Conservation (phyloP, 2,113 vertebrate species). For the Casuarius casuarius region DNA sequence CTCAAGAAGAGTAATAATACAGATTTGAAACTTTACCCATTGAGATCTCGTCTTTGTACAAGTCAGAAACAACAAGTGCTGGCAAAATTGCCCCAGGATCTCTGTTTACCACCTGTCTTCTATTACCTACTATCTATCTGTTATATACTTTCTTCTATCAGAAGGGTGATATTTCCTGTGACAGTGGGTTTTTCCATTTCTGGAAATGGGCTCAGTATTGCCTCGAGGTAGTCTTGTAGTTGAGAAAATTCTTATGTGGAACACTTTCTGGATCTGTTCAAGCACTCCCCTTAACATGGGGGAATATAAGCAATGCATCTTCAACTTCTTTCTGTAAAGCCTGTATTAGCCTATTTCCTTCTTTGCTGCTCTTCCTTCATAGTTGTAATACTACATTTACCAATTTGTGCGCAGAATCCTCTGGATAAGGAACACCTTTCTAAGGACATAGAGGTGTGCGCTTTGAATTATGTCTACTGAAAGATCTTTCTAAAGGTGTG, state of each 20-base stretch:
- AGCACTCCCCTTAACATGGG: neutral
- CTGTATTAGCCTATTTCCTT: neutral
- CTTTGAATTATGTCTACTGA: neutral
- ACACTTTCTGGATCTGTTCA: rapidly evolving
- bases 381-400: neutral
- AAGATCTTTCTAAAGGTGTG: neutral
- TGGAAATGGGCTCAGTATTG: rapidly evolving
- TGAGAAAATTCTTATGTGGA: neutral
- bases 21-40: neutral
- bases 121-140: neutral
- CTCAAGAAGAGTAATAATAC: neutral
- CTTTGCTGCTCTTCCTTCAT: neutral
- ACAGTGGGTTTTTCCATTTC: neutral
- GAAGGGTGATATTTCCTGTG: neutral
- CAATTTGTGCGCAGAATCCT: neutral
- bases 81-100: neutral
- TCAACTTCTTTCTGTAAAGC: rapidly evolving
- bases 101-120: too few relatives aligned
- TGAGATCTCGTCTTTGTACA: neutral
- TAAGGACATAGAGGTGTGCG: neutral
- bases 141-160: neutral
- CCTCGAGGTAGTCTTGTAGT: neutral
- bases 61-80: neutral
- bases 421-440: neutral
- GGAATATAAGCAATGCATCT: neutral